phyloP scores from a whole-genome alignment of 30 jellyfish, hydroid and myxozoan species.

The Hydra vulgaris region DNA sequence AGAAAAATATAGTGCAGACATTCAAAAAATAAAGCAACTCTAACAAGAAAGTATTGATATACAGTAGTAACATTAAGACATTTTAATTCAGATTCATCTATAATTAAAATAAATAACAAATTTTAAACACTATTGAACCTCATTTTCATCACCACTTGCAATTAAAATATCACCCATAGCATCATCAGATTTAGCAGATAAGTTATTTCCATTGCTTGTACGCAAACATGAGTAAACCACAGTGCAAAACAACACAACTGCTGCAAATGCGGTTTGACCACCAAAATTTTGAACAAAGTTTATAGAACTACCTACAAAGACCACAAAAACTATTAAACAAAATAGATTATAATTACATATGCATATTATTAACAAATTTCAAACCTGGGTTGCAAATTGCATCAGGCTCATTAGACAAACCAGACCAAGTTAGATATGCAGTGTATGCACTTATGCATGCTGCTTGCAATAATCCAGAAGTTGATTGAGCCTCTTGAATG shows the following conservation, averaged over 20 bases:
- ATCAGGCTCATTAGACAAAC: conserved; percentile 79
- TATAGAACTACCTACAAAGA: conserved; percentile 33
- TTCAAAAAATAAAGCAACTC: too few relatives aligned
- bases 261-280: conserved; percentile 73
- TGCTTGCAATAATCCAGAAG: conserved; percentile 88
- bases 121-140: too few relatives aligned
- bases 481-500: conserved; percentile 81
- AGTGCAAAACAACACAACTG: conserved; percentile 54
- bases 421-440: conserved; percentile 71
- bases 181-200: conserved; percentile 22
- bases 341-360: too few relatives aligned
- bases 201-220: conserved; percentile 11
- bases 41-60: too few relatives aligned
- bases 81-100: too few relatives aligned
- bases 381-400: conserved; percentile 57
- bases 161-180: conserved; percentile 21
- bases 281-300: conserved; percentile 57
- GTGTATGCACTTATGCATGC: conserved; percentile 67
- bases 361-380: neutral
- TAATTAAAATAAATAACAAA: too few relatives aligned
- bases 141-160: conserved; percentile 16
- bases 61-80: too few relatives aligned
- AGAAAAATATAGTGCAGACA: too few relatives aligned
- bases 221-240: conserved; percentile 68
- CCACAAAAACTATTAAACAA: neutral